Evolutionary conservation across 2,797 vertebrate species (phyloP).

Genomic region (Dipus sagitta): DNA sequence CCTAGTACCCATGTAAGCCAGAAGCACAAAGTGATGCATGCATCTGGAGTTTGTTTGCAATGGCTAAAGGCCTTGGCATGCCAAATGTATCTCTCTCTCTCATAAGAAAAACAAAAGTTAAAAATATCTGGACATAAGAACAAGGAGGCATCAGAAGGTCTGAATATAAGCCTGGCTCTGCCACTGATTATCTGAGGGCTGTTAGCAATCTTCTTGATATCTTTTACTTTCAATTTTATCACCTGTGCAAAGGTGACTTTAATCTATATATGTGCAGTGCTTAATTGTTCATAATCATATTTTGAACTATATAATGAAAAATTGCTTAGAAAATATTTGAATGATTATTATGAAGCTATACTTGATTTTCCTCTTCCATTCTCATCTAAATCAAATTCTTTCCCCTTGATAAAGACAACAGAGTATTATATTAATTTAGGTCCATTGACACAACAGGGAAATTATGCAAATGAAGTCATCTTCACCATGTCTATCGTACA

Average conservation of each 20-base stretch:
- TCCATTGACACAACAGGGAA: neutral
- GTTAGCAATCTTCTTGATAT: neutral
- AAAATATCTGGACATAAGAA: neutral
- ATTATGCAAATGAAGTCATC: constrained; percentile 22
- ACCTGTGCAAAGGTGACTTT: neutral
- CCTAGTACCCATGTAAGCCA: too few relatives aligned
- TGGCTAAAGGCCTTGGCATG: too few relatives aligned
- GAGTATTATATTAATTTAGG: neutral
- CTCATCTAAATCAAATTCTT: neutral
- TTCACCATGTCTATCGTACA: neutral
- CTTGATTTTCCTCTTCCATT: constrained; percentile 40
- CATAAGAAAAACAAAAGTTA: too few relatives aligned
- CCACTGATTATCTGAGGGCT: neutral
- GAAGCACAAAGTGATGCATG: too few relatives aligned
- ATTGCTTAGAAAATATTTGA: constrained; percentile 9
- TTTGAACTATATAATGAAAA: constrained; percentile 33
- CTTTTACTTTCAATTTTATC: neutral
- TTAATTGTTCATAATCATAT: neutral
- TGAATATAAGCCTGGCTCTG: neutral
- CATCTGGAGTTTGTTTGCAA: too few relatives aligned
- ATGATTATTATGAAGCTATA: neutral
- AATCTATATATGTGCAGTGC: neutral
- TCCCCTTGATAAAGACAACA: constrained; percentile 29
- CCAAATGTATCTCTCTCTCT: too few relatives aligned
- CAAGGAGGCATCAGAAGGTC: neutral